A percentile compares a stretch with the other conserved stretches of the same genome.
Evolutionary conservation across 2,797 vertebrate genomes (phyloP).

Genomic region (Lates japonicus): DNA sequence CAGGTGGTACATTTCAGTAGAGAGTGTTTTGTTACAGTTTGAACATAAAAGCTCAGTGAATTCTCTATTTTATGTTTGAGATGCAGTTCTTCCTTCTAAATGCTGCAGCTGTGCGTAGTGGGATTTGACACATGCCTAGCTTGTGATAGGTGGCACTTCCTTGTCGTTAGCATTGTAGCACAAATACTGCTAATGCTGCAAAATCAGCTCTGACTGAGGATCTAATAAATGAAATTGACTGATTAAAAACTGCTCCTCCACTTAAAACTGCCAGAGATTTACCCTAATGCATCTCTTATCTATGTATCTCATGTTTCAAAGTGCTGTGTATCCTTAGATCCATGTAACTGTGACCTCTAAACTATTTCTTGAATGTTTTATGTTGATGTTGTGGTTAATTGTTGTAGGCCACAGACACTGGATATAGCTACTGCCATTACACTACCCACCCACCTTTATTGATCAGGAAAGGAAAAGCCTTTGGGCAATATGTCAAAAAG

Average conservation of each 20-base stretch:
- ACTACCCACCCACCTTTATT: not conserved
- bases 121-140: constrained; percentile 3
- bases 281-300: too few relatives aligned
- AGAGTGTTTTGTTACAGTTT: not conserved
- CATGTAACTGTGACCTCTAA: not conserved
- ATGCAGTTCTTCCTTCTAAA: not conserved
- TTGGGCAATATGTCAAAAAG: constrained; percentile 1
- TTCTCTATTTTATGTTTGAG: too few relatives aligned
- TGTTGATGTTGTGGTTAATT: not conserved
- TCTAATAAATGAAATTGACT: not conserved
- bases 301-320: not conserved
- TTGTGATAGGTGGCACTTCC: not conserved
- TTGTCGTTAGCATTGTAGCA: not conserved
- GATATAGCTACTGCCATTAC: not conserved
- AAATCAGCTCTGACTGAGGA: constrained; percentile 5
- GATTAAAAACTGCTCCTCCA: not conserved
- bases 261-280: not conserved
- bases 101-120: constrained; percentile 5
- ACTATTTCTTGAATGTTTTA: not conserved
- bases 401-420: not conserved
- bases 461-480: not conserved
- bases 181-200: constrained; percentile 2
- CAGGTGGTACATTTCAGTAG: not conserved
- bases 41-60: not conserved
- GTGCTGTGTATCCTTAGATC: not conserved